Base-by-base conservation (phyloP, 2,888 invertebrate genomes). In the Phyllotreta cruciferae region DNA sequence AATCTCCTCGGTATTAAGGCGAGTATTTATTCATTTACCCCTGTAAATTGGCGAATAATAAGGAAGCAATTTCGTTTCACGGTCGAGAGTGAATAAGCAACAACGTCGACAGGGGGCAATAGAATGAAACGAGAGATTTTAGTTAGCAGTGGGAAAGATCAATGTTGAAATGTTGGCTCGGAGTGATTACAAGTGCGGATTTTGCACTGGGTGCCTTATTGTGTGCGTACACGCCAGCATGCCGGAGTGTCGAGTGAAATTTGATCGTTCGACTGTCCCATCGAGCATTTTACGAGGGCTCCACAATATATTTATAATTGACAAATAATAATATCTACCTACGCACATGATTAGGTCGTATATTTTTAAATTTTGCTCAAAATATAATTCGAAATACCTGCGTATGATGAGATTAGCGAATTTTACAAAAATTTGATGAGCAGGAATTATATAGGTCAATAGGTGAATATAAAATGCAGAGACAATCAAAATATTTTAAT, bases 91-190 rank as follows among this genome's bases (percentile, higher is more conserved):
- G 55, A 61, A 42, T 55, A 55, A 54, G 61, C 55, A 56, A 24
- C 24, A 24, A 44, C 56, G 41, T 47, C 61, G 49, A 41, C 41
- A 24, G 55, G 35, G 38, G 45, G 53, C 36, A 52, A 36, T 54
- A 61, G 47, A 61, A 61, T 61, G 39, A 55, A 61, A 34, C 55
- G 56, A 60, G 60, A 66, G 62, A 63, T 24, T 24, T 24, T 24
- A 24, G 24, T 66, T 60, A 66, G 60, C 63, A 56, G 54, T 44
- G 39, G 63, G 55, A 62, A 66, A 62, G 66, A 66, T 66, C 66
- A 66, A 66, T 66, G 62, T 60, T 57, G 66, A 50, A 66, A 66
- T 66, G 62, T 60, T 57, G 66, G 55, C 56, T 56, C 55, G 63
- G 56, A 60, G 66, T 66, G 63, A 56, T 56, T 52, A 62, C 62